These are phyloP conservation scores for Calyptommatus sinebrachiatus DNA, from an alignment of 2,113 vertebrate genomes.

Conservation along the genomic window DNA sequence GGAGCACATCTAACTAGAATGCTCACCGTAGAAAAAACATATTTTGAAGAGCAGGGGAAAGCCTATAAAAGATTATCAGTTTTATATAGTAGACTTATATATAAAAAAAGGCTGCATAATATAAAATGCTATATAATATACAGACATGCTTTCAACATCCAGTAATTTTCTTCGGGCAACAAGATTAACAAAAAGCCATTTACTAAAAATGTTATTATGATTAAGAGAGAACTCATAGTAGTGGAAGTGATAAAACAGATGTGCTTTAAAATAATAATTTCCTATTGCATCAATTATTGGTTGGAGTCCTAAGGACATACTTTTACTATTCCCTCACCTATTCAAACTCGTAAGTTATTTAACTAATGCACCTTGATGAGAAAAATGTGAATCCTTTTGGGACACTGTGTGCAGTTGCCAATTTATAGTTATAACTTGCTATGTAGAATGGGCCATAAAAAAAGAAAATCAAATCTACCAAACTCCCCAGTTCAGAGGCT, in stretches of 20 bases:
- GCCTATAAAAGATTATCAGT: not conserved
- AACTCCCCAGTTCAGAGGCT: constrained; percentile 2
- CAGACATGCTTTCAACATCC: constrained; percentile 47
- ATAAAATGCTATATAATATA: constrained; percentile 16
- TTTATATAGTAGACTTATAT: not conserved
- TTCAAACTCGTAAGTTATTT: constrained; percentile 28
- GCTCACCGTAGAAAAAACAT: not conserved
- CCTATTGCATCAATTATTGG: constrained; percentile 36
- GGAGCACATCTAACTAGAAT: too few species aligned
- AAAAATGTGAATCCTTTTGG: constrained; percentile 26
- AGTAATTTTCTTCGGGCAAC: constrained; percentile 46
- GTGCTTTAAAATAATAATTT: constrained; percentile 47
- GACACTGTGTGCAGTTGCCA: constrained; percentile 53
- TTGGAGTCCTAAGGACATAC: constrained; percentile 32
- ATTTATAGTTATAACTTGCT: constrained; percentile 34
- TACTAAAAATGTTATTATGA: constrained; percentile 51
- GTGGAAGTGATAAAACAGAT: constrained; percentile 58
- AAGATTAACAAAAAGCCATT: constrained; percentile 34
- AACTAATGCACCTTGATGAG: constrained; percentile 23
- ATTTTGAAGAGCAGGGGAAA: not conserved
- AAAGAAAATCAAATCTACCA: not conserved
- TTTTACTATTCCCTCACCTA: constrained; percentile 31
- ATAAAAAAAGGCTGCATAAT: not conserved
- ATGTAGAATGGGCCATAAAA: not conserved
- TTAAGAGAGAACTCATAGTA: constrained; percentile 29